These are phyloP conservation scores for Frieseomelitta varia DNA, from an alignment of 1,140 invertebrate genomes.

Conservation along the genomic window DNA sequence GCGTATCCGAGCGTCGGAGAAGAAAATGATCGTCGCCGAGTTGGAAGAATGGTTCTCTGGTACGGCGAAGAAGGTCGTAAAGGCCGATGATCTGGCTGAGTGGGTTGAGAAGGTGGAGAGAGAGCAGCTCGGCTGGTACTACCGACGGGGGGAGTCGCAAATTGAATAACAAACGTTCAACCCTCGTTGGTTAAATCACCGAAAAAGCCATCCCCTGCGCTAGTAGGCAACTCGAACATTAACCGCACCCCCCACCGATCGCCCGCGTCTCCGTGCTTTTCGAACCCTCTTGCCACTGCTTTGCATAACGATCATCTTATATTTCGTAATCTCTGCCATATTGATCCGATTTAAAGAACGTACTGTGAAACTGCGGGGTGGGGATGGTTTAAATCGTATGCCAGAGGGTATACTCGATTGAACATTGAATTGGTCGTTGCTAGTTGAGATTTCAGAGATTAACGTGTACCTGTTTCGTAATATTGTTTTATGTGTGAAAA, in stretches of 20 bases:
- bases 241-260: conserved; percentile 75
- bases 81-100: conserved; percentile 59
- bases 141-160: conserved; percentile 66
- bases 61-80: conserved; percentile 53
- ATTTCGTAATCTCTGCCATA: conserved; percentile 79
- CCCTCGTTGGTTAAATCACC: conserved; percentile 77
- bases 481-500: too few relatives aligned
- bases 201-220: conserved; percentile 73
- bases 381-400: too few relatives aligned
- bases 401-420: background rate
- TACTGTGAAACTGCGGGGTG: background rate
- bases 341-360: conserved; percentile 75
- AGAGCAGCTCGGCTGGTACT: conserved; percentile 64
- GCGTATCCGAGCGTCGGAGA: conserved; percentile 35
- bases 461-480: too few relatives aligned
- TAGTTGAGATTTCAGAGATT: too few relatives aligned
- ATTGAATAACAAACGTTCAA: conserved; percentile 81
- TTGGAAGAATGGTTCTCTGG: conserved; percentile 7
- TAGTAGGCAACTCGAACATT: conserved; percentile 72
- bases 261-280: conserved; percentile 48
- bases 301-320: conserved; percentile 82
- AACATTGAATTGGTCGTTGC: too few relatives aligned
- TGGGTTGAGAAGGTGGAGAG: conserved; percentile 50
- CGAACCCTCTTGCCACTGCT: conserved; percentile 62
- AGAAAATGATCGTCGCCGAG: conserved; percentile 24